phyloP scores from a whole-genome alignment of 2,888 invertebrate species.

The Choristoneura rosaceana region DNA sequence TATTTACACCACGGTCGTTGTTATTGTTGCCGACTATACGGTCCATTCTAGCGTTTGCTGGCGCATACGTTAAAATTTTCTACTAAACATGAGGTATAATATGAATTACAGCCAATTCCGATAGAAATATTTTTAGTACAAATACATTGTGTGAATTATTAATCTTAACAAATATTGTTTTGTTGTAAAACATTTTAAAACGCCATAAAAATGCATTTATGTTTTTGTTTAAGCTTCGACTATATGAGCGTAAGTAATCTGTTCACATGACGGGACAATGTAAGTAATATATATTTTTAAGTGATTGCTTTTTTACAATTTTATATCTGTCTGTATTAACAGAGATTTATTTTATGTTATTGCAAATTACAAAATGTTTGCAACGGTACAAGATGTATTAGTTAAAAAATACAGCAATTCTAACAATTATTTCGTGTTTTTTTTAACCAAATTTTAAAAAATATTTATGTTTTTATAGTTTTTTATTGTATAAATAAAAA shows the following conservation, averaged over 20 bases:
- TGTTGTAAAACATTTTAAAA: constrained; percentile 12
- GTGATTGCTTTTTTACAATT: constrained; percentile 5
- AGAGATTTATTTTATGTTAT: constrained; percentile 16
- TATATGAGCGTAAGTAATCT: background rate
- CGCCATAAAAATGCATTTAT: constrained; percentile 39
- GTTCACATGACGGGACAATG: background rate
- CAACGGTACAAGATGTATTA: constrained; percentile 14
- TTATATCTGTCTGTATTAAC: constrained; percentile 1
- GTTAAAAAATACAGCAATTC: background rate
- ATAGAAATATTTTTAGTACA: background rate
- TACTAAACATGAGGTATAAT: too few relatives aligned
- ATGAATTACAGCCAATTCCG: too few relatives aligned
- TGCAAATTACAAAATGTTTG: constrained; percentile 7
- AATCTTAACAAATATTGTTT: background rate
- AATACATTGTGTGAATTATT: background rate
- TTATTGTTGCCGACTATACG: background rate
- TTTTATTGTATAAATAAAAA: too few relatives aligned
- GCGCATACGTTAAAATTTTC: too few relatives aligned
- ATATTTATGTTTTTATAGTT: background rate
- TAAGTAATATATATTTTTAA: constrained; percentile 1
- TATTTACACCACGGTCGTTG: too few relatives aligned
- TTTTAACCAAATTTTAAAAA: background rate
- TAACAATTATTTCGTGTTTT: background rate
- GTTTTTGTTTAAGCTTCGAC: constrained; percentile 1
- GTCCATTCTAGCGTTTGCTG: background rate